A percentile compares a stretch with the other conserved stretches of the same genome.
These are phyloP conservation scores for Corythornis cristatus DNA, from an alignment of 2,113 vertebrate species.

Conservation along the genomic window DNA sequence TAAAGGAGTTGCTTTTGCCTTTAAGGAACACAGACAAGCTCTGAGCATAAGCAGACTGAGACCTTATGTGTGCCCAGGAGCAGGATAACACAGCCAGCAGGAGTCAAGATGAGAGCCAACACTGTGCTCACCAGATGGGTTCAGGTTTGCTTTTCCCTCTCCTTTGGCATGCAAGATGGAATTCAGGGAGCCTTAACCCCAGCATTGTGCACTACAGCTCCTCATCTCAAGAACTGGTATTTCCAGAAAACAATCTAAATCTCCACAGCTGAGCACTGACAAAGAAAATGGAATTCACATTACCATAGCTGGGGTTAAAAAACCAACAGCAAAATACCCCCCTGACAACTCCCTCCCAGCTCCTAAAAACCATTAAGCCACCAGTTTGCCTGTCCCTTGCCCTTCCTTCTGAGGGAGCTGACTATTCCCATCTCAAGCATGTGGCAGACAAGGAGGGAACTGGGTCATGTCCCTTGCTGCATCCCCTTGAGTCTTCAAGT, in stretches of 20 bases:
- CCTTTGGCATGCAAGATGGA: not conserved
- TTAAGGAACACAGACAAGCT: conserved; percentile 2
- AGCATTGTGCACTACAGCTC: not conserved
- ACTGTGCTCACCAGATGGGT: not conserved
- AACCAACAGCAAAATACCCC: not conserved
- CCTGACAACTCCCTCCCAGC: not conserved
- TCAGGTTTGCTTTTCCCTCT: conserved; percentile 13
- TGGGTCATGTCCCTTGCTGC: not conserved
- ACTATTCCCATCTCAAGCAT: not conserved
- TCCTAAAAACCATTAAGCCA: not conserved
- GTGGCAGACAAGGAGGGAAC: not conserved
- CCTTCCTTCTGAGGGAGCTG: not conserved
- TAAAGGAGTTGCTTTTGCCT: conserved; percentile 42
- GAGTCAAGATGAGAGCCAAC: conserved; percentile 26
- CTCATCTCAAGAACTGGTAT: not conserved
- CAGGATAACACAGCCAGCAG: not conserved
- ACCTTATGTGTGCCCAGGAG: conserved; percentile 15
- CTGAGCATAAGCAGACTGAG: conserved; percentile 8
- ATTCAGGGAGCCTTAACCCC: not conserved
- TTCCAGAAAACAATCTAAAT: not conserved
- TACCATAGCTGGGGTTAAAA: not conserved
- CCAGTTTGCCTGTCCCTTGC: not conserved
- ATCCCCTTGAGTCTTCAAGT: not conserved
- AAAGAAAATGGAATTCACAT: not conserved
- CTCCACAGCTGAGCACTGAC: not conserved